Evolutionary conservation across 2,113 vertebrate genomes (phyloP), one percentile per base, ranked within the genome.

Genomic region (Hippopotamus amphibius): DNA sequence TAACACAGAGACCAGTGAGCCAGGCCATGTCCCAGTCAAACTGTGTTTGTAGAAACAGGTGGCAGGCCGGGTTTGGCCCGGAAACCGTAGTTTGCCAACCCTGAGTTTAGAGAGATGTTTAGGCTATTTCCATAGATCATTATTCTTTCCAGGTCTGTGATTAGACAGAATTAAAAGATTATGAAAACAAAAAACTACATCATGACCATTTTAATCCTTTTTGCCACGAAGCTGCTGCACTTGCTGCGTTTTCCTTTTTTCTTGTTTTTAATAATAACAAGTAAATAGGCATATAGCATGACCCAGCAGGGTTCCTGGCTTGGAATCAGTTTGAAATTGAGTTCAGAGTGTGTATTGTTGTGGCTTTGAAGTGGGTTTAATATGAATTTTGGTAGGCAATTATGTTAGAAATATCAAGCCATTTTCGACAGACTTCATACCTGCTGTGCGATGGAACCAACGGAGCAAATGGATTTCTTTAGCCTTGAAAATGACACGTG

Each of bases 291-390:
- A 59, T 72, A 88, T 24, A 92, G 65, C 79, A 79, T 91, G 59
- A 81, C 85, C 83, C 97, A 97, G 97, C 91, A 89, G 97, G 97
- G 91, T 90, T 93, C 66, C 88, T 81, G 87, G 72, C 92, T 95
- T 80, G 91, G 74, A 93, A 84, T 97, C 93, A 43, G 79, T 96
- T 96, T 96, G 94, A 95, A 97, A 96, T 97, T 96, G 96, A 97
- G 88, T 97, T 97, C 94, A 92, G 91, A 87, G 71, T 86, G 26
- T 95, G 82, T 90, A 76, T 43, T 95, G 86, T 96, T 92, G 83
- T 90, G 93, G 66, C 96, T 97, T 96, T 98, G 97, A 98, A 97
- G 96, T 97, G 83, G 91, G 88, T 97, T 96, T 97, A 96, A 96
- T 97, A 83, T 72, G 90, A 95, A 94, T 95, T 94, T 93, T 69